Conservation (phyloP, 1,140 invertebrate species). For the Megathymus violae region DNA sequence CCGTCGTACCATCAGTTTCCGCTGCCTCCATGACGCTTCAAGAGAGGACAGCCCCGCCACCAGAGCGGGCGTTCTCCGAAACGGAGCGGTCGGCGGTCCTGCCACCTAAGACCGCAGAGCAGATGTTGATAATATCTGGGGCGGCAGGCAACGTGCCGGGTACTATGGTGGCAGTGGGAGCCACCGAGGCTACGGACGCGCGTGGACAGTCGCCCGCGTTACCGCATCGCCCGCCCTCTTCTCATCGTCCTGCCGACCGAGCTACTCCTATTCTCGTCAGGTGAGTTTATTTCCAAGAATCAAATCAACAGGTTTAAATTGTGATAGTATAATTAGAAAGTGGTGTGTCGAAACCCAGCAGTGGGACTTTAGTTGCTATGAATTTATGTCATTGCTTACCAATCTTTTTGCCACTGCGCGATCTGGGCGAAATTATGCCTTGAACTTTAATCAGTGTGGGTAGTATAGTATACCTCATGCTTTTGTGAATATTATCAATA, state of each 20-base stretch:
- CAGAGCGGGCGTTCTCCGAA: conserved; percentile 36
- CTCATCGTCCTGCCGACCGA: conserved; percentile 62
- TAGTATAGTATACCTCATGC: no score
- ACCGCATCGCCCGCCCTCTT: conserved; percentile 64
- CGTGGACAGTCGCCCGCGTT: conserved; percentile 75
- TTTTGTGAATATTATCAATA: no score
- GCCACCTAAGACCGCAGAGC: background rate
- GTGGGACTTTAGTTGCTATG: no score
- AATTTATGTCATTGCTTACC: no score
- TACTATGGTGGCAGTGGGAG: conserved; percentile 60
- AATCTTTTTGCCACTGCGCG: no score
- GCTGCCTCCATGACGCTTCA: conserved; percentile 33
- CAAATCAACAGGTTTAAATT: no score
- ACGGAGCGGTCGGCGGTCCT: conserved; percentile 7
- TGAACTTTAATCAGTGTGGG: no score
- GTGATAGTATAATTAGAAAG: no score
- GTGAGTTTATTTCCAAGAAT: conserved; percentile 39
- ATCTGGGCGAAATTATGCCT: no score
- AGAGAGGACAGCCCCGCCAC: conserved; percentile 19
- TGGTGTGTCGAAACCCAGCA: no score
- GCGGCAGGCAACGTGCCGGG: conserved; percentile 47
- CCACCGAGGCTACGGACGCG: no score
- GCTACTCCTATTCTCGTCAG: conserved; percentile 69
- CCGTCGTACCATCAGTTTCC: conserved; percentile 35
- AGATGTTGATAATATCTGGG: conserved; percentile 12